Evolutionary conservation across 2,888 invertebrate genomes (phyloP).

Genomic region (Coleophora deauratella): DNA sequence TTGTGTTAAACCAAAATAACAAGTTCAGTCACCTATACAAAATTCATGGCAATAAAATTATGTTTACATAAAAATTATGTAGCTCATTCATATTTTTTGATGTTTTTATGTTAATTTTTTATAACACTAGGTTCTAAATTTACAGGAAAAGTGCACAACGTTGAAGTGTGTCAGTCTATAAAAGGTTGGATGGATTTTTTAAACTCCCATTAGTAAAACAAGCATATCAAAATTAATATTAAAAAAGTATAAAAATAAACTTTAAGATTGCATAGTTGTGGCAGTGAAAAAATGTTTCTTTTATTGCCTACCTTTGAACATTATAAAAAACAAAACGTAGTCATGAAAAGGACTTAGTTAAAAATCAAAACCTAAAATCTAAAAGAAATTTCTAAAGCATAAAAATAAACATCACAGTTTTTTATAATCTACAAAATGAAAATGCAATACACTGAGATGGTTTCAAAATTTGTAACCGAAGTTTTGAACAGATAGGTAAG

Average conservation of each 20-base stretch:
- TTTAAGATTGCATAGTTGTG: no score
- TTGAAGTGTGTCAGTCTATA: slow-evolving; percentile 71
- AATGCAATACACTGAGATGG: slow-evolving; percentile 33
- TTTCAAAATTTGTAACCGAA: slow-evolving; percentile 42
- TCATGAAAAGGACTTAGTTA: background rate
- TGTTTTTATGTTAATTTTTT: slow-evolving; percentile 36
- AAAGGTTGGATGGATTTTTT: slow-evolving; percentile 68
- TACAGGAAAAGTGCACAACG: slow-evolving; percentile 67
- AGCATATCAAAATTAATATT: slow-evolving; percentile 28
- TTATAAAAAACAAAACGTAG: no score
- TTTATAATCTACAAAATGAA: slow-evolving; percentile 48
- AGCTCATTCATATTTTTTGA: slow-evolving; percentile 26
- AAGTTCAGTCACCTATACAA: no score
- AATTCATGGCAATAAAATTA: slow-evolving; percentile 41
- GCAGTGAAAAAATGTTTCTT: slow-evolving; percentile 2
- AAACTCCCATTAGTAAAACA: slow-evolving; percentile 23
- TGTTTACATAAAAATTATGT: slow-evolving; percentile 20
- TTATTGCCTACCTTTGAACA: no score
- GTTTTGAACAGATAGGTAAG: slow-evolving; percentile 33
- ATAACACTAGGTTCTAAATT: slow-evolving; percentile 50
- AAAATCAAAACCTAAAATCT: slow-evolving; percentile 19
- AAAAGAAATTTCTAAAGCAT: slow-evolving; percentile 28
- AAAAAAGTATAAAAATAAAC: background rate
- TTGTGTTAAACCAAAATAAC: slow-evolving; percentile 19
- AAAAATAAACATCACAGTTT: slow-evolving; percentile 62